These are phyloP conservation scores for Holacanthus passer DNA, from an alignment of 2,113 vertebrate genomes.

Conservation along the genomic window DNA sequence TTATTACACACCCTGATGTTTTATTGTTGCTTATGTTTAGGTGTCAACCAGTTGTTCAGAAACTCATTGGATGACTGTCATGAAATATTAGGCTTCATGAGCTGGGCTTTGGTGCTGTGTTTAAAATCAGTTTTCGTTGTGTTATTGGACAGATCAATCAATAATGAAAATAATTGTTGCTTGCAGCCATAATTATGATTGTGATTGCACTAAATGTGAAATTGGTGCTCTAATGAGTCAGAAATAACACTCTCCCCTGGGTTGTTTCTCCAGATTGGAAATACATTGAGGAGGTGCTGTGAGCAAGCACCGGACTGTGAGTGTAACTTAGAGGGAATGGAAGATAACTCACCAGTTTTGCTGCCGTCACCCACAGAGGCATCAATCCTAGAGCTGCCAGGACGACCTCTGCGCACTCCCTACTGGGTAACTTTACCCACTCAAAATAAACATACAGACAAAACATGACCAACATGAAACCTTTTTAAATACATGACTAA, in stretches of 20 bases:
- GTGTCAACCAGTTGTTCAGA: too few species aligned
- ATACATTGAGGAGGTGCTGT: slow-evolving; percentile 60
- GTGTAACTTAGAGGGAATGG: slow-evolving; percentile 26
- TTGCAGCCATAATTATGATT: neutral
- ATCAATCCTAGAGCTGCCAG: neutral
- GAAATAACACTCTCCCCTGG: neutral
- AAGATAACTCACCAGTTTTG: slow-evolving; percentile 76
- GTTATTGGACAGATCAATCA: neutral
- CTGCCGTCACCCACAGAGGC: slow-evolving; percentile 70
- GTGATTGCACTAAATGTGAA: neutral
- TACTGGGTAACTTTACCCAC: slow-evolving; percentile 85
- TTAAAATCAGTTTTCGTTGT: neutral
- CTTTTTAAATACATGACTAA: neutral
- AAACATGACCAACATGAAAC: neutral
- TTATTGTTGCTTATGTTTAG: neutral
- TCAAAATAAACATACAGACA: neutral
- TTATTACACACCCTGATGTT: neutral
- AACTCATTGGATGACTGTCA: too few species aligned
- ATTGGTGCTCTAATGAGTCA: neutral
- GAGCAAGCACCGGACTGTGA: slow-evolving; percentile 65
- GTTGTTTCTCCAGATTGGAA: slow-evolving; percentile 68
- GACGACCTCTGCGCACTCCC: slow-evolving; percentile 17
- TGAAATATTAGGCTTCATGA: too few species aligned
- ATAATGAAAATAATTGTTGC: neutral
- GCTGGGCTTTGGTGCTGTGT: neutral